Base-by-base conservation (phyloP, 2,888 invertebrate species). In the Anodontia alba region DNA sequence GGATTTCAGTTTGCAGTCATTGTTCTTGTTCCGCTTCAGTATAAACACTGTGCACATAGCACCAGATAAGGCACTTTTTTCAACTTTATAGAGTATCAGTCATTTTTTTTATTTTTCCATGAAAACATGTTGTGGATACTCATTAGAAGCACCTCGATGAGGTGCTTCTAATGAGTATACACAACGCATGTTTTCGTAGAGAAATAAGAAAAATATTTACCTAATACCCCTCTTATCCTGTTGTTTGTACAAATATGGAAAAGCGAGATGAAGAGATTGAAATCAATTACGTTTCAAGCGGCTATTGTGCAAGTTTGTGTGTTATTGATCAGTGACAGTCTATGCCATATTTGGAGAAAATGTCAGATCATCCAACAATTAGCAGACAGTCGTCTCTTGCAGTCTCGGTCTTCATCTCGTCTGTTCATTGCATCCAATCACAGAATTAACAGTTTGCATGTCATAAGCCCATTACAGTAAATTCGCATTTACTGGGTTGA, bases 291-390 rank as follows among this genome's bases (percentile, higher is more conserved):
- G 26, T 54, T 54, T 54, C 54, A 54, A 54, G 54, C 26, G 26
- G 54, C 54, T 54, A 26, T 54, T 54, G 54, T 54, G 54, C 54
- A 54, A 54, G 54, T 54, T 54, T 26, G 54, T 54, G 26, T 54
- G 54, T 54, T 54, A 54, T 54, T 54, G 54, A 54, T 54, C 54
- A 54, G 26, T 26, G 54, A 54, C 54, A 54, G 23, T 26, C 54
- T 54, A 54, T 54, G 26, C 54, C 54, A 54, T 54, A 54, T 54
- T 54, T 54, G 54, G 54, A 54, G 54, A 26, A 38, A 38, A 26
- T 54, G 54, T 54, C 54, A 54, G 54, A 54, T 54, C 54, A 26
- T 54, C 54, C 54, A 54, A 54, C 54, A 54, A 54, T 54, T 54
- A 54, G 7, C 23, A 54, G 26, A 3, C 26, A 26, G 54, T 26